Base-by-base conservation (phyloP, 2,113 vertebrate genomes). In the Rhynchomys soricoides region DNA sequence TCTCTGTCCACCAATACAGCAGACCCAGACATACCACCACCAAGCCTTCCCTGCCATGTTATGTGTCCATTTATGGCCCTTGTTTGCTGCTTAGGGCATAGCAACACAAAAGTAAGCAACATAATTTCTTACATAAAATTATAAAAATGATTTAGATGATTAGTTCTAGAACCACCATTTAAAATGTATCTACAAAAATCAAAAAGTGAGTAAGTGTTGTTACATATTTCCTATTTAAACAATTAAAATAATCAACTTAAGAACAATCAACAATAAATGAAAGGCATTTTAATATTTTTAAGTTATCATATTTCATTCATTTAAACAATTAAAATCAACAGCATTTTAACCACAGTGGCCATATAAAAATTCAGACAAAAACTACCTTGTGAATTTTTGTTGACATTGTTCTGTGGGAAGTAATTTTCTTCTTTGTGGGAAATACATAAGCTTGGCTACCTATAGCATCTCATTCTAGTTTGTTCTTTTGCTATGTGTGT, bases 281-380 rank as follows among this genome's bases (percentile, higher is more conserved):
- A 79, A 74, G 19, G 2, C n/a, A 70, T 62, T 22, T 89, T 34
- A 64, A 45, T 62, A 43, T 86, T 82, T 79, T 55, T 71, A 81
- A 82, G 6, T 75, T 85, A 64, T 6, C 57, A 79, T 5, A 57
- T 85, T 85, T 59, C 71, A 22, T 48, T 45, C 40, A 55, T 78
- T n/a, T n/a, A n/a, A 92, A 40, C 89, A 66, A 90, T 94, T 87
- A 79, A 93, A 94, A 77, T 3, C 29, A 45, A 3, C 22, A 34
- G 29, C 19, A 86, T 91, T 89, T 70, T 29, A 10, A 43, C 3
- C 11, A 64, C 13, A 43, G 70, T 55, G 4, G 11, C 22, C 4
- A 15, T 31, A 9, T 52, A 24, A 78, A 88, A 22, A 88, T 77
- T 83, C 22, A 81, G 9, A 40, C 26, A 21, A 62, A 68, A 3